Evolutionary conservation across 1,140 invertebrate species (phyloP).

Genomic region (Epicauta chinensis): DNA sequence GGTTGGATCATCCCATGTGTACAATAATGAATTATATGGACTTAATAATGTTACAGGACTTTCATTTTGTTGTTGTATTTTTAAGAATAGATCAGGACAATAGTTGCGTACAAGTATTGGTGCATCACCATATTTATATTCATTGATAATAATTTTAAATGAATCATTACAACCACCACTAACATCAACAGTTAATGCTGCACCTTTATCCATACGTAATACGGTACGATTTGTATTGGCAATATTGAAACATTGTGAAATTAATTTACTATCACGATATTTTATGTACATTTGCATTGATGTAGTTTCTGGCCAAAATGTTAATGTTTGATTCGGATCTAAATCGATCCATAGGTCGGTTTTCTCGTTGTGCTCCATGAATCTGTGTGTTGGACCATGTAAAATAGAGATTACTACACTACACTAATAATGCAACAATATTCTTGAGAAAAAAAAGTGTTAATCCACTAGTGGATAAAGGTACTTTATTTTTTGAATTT

Average conservation of each 20-base stretch:
- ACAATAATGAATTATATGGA: slow-evolving; percentile 69
- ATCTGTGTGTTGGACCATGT: slow-evolving; percentile 44
- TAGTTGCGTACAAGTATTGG: slow-evolving; percentile 75
- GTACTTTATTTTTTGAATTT: too few relatives aligned
- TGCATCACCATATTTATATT: slow-evolving; percentile 64
- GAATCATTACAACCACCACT: slow-evolving; percentile 64
- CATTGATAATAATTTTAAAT: slow-evolving; percentile 63
- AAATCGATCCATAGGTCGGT: slow-evolving; percentile 80
- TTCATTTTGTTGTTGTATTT: slow-evolving; percentile 67
- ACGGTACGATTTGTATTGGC: slow-evolving; percentile 63
- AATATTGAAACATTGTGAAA: slow-evolving; percentile 72
- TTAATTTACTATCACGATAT: slow-evolving; percentile 66
- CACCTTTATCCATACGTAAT: slow-evolving; percentile 76
- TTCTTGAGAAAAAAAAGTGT: too few relatives aligned
- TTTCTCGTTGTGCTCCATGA: slow-evolving; percentile 80
- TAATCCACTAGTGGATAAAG: too few relatives aligned
- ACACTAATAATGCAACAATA: too few relatives aligned
- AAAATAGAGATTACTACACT: too few relatives aligned
- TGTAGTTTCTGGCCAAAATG: slow-evolving; percentile 77
- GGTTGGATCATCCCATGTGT: slow-evolving; percentile 82
- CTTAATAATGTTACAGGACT: slow-evolving; percentile 68
- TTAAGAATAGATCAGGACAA: slow-evolving; percentile 74
- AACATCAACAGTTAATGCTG: slow-evolving; percentile 69
- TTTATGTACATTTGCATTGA: slow-evolving; percentile 76
- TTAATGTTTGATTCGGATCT: slow-evolving; percentile 57